Evolutionary conservation across 2,113 vertebrate genomes (phyloP).

Genomic region (Mungos mungo): DNA sequence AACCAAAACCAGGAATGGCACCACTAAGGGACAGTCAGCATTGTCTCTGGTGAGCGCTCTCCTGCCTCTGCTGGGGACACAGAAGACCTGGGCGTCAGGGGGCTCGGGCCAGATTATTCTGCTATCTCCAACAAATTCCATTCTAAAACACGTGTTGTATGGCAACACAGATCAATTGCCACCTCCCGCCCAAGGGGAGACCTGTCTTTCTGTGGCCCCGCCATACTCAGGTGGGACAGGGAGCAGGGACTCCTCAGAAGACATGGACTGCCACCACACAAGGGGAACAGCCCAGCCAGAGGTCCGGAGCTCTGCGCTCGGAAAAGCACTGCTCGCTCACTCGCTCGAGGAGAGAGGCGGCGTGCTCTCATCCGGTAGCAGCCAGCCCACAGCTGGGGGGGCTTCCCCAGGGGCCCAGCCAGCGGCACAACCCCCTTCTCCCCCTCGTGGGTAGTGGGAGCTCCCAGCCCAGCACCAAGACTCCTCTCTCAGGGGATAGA

Average conservation of each 20-base stretch:
- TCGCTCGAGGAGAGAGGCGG: rapidly evolving
- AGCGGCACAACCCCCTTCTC: background rate
- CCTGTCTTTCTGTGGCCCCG: background rate
- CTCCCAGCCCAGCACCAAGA: background rate
- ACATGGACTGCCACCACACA: background rate
- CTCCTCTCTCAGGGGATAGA: background rate
- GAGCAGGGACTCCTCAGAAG: background rate
- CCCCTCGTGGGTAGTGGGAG: background rate
- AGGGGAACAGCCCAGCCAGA: background rate
- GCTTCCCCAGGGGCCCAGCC: background rate
- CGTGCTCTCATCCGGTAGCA: background rate
- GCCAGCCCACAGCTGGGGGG: background rate
- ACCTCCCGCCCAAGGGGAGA: background rate
- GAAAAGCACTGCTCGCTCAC: background rate
- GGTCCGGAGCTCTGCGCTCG: background rate
- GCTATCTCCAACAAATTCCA: background rate
- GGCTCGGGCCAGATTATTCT: background rate
- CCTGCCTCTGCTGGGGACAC: background rate
- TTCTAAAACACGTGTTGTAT: background rate
- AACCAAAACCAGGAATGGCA: background rate
- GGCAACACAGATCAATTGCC: background rate
- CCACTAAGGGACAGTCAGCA: background rate
- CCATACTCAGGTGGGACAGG: background rate
- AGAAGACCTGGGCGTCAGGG: background rate
- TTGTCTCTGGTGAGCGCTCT: background rate